Percentiles rank a stretch among this genome's conserved stretches.
phyloP scores from a whole-genome alignment of 2,888 invertebrate species.

The Catocala sponsa region DNA sequence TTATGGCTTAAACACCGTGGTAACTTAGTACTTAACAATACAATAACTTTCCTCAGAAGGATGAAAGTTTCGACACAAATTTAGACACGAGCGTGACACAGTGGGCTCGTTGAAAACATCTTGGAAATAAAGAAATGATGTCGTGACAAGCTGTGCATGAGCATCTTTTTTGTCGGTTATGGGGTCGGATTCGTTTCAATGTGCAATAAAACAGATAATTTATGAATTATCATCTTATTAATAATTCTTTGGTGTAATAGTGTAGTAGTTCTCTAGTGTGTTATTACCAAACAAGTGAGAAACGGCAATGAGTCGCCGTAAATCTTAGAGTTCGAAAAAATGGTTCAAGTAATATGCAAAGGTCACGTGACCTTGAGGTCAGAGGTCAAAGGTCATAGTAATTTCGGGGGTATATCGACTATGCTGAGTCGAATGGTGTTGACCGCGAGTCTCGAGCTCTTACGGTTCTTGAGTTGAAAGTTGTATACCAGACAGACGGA shows the following conservation, averaged over 20 bases:
- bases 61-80: conserved; percentile 57
- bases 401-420: too few relatives aligned
- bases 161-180: conserved; percentile 60
- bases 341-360: too few relatives aligned
- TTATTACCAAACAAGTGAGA: too few relatives aligned
- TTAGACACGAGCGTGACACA: conserved; percentile 55
- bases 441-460: too few relatives aligned
- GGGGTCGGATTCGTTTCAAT: conserved; percentile 28
- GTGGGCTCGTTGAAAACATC: conserved; percentile 56
- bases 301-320: too few relatives aligned
- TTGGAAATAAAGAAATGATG: conserved; percentile 61
- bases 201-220: conserved; percentile 11
- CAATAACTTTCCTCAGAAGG: conserved; percentile 45
- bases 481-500: too few relatives aligned
- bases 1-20: neutral
- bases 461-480: too few relatives aligned
- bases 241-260: neutral
- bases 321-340: too few relatives aligned
- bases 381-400: too few relatives aligned
- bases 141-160: conserved; percentile 69
- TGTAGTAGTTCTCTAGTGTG: too few relatives aligned
- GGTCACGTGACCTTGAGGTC: too few relatives aligned
- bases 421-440: too few relatives aligned
- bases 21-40: conserved; percentile 14
- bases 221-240: neutral